Percentiles rank a stretch among this genome's conserved stretches.
phyloP scores from a whole-genome alignment of 2,797 vertebrate species.

The Sitta carolinensis region DNA sequence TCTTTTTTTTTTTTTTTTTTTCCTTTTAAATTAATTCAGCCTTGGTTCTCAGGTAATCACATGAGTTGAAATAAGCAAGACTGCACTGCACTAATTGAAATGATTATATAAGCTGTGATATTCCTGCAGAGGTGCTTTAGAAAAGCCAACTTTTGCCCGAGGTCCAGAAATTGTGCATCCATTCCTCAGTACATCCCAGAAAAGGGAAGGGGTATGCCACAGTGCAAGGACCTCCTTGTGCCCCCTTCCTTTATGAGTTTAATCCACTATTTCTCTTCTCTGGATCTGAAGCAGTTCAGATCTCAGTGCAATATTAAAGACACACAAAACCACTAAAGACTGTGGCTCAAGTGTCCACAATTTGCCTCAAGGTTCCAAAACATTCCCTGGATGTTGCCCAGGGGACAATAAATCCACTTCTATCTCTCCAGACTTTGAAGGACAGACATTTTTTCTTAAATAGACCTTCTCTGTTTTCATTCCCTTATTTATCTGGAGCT shows the following conservation, averaged over 20 bases:
- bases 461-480: slow-evolving; percentile 56
- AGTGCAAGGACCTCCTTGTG: not conserved
- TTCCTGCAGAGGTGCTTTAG: not conserved
- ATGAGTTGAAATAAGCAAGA: not conserved
- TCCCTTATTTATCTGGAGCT: slow-evolving; percentile 57
- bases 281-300: not conserved
- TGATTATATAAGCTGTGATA: not conserved
- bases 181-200: not conserved
- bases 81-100: not conserved
- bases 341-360: not conserved
- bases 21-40: not conserved
- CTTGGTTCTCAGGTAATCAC: slow-evolving; percentile 11
- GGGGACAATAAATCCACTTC: slow-evolving; percentile 32
- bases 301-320: not conserved
- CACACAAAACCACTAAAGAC: not conserved
- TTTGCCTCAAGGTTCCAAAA: slow-evolving; percentile 48
- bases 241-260: not conserved
- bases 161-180: not conserved
- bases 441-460: slow-evolving; percentile 52
- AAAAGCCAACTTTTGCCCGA: not conserved
- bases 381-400: slow-evolving; percentile 37
- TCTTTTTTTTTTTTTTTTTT: not conserved
- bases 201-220: not conserved
- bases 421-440: slow-evolving; percentile 49
- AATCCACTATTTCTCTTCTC: not conserved